Base-by-base conservation (phyloP, 23 tunicate species). In the Ascidia mentula region DNA sequence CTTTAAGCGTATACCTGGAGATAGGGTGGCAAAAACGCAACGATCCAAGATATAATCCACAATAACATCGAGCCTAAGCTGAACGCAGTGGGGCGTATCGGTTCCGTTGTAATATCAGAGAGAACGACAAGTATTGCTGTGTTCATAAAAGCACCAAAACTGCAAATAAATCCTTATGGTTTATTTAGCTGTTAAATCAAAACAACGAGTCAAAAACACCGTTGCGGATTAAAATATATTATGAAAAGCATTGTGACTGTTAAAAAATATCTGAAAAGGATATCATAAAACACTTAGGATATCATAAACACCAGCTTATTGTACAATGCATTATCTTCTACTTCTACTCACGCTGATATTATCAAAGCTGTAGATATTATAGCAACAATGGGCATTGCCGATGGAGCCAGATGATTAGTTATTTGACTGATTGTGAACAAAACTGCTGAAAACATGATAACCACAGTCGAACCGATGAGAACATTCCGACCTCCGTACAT, bases 11-110 rank as follows among this genome's bases (percentile, higher is more conserved):
- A 2, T 5, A 53, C 65, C 65, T 53, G 65, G 28, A 53, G 65
- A 9, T 53, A 53, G 24, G 65, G 65, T 5, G 65, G 13, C 7
- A 53, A 5, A 9, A 53, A 53, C 4, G 12, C 24, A 28, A 53
- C 65, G 12, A 53, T 28, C 65, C 65, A 53, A 20, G 65, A 26
- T 53, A 9, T 6, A 9, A 53, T 53, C 65, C 65, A 53, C 13
- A 53, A 9, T 20, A 28, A 26, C 13, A 53, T 53, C 24, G 65
- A 53, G 24, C 65, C 65, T 3, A 20, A 53, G 1, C 65, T 28
- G 13, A 53, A 28, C 7, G 65, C 65, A 53, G 65, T 53, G 65
- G 65, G 65, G 65, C 65, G 65, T 53, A 53, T 53, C 65, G 65
- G 65, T 9, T 53, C 65, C 2, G 65, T 53, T 9, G 65, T 53